phyloP scores from a whole-genome alignment of 2,113 vertebrate species.

The Microtus montanus region DNA sequence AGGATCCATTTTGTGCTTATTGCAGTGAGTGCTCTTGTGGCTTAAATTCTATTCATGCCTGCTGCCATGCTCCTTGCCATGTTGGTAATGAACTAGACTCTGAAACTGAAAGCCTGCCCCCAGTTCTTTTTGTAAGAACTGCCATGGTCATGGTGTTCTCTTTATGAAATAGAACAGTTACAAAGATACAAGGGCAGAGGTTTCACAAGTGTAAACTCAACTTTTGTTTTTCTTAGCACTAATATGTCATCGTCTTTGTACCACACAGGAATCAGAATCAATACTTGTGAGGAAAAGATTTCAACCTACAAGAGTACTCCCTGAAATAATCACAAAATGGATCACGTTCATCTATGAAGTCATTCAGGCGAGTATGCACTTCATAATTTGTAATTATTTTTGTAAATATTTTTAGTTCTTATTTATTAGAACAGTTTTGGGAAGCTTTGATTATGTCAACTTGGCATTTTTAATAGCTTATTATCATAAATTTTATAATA shows the following conservation, averaged over 20 bases:
- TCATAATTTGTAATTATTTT: not conserved
- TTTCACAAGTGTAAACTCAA: conserved; percentile 28
- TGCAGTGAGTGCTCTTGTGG: too few relatives aligned
- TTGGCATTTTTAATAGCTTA: not conserved
- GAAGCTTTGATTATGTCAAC: conserved; percentile 2
- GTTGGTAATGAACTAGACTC: not conserved
- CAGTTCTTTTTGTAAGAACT: not conserved
- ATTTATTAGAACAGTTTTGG: not conserved
- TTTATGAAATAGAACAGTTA: not conserved
- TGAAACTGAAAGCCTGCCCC: not conserved
- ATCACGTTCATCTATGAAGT: not conserved
- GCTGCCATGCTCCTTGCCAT: not conserved
- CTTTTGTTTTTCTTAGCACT: conserved; percentile 13
- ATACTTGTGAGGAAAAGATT: not conserved
- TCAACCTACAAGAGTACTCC: not conserved
- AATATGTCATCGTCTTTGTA: not conserved
- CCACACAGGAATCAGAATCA: not conserved
- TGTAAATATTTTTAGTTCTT: not conserved
- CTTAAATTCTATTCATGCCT: not conserved
- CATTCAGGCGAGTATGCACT: not conserved
- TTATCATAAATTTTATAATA: not conserved
- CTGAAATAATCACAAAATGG: not conserved
- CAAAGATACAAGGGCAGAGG: not conserved
- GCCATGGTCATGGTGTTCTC: not conserved
- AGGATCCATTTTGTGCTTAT: too few relatives aligned